Evolutionary conservation across 2,888 invertebrate genomes (phyloP).

Genomic region (Venusia cambrica): DNA sequence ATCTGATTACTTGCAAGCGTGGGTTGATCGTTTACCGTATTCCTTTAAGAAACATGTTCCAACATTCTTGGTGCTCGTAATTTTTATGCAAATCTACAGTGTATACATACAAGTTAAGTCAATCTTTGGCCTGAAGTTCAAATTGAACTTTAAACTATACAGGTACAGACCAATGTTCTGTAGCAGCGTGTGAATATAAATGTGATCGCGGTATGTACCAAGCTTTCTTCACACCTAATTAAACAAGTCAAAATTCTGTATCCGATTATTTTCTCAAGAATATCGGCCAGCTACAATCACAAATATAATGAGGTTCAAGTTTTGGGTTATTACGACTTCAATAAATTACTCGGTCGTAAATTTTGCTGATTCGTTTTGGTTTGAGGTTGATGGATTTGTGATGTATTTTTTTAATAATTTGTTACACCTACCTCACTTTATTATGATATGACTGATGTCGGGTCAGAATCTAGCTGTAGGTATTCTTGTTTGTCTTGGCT

Average conservation of each 20-base stretch:
- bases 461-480: no score
- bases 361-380: conserved; percentile 28
- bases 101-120: conserved; percentile 18
- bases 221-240: conserved; percentile 41
- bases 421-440: no score
- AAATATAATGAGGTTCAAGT: conserved; percentile 30
- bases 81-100: conserved; percentile 50
- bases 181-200: neutral
- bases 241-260: conserved; percentile 37
- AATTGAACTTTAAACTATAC: conserved; percentile 7
- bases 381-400: conserved; percentile 11
- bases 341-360: conserved; percentile 27
- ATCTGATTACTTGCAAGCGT: conserved; percentile 49
- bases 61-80: conserved; percentile 44
- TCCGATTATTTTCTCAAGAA: conserved; percentile 36
- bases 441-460: no score
- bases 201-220: conserved; percentile 17
- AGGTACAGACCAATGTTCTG: conserved; percentile 5
- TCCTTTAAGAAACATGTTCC: conserved; percentile 39
- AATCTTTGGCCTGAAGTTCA: conserved; percentile 5
- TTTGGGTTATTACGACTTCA: conserved; percentile 23
- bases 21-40: conserved; percentile 36
- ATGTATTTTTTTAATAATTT: conserved; percentile 7
- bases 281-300: conserved; percentile 28
- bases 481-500: no score